phyloP scores from a whole-genome alignment of 2,888 invertebrate genomes.

The Boloria selene region DNA sequence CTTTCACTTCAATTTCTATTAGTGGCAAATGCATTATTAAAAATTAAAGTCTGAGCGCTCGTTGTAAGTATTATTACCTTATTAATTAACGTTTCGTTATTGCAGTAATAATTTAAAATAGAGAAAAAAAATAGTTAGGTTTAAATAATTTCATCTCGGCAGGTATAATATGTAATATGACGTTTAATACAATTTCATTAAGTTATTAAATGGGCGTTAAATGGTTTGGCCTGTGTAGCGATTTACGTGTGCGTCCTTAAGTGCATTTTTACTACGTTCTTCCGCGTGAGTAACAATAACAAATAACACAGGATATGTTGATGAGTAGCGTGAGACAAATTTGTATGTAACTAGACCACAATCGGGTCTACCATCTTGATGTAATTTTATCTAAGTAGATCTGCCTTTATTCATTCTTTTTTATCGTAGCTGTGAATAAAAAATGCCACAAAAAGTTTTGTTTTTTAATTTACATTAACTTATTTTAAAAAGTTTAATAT shows the following conservation, averaged over 20 bases:
- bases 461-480: too few relatives aligned
- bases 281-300: constrained; percentile 40
- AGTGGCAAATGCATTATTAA: not conserved
- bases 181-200: too few relatives aligned
- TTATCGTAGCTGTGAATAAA: not conserved
- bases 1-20: not conserved
- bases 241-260: constrained; percentile 20
- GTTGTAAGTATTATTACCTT: not conserved
- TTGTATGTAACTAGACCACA: constrained; percentile 35
- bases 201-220: not conserved
- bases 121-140: too few relatives aligned
- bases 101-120: not conserved
- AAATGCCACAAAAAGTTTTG: not conserved
- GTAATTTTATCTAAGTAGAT: constrained; percentile 26
- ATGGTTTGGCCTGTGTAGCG: constrained; percentile 15
- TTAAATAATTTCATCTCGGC: not conserved
- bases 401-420: constrained; percentile 13
- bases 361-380: constrained; percentile 36
- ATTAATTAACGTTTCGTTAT: not conserved
- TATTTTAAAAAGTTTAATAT: too few relatives aligned
- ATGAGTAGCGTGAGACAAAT: constrained; percentile 39
- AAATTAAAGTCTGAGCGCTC: not conserved
- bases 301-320: constrained; percentile 37
- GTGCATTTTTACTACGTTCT: constrained; percentile 39
- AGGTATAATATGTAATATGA: too few relatives aligned